Conservation (phyloP, 1,140 invertebrate species). For the Chlorops oryzae region DNA sequence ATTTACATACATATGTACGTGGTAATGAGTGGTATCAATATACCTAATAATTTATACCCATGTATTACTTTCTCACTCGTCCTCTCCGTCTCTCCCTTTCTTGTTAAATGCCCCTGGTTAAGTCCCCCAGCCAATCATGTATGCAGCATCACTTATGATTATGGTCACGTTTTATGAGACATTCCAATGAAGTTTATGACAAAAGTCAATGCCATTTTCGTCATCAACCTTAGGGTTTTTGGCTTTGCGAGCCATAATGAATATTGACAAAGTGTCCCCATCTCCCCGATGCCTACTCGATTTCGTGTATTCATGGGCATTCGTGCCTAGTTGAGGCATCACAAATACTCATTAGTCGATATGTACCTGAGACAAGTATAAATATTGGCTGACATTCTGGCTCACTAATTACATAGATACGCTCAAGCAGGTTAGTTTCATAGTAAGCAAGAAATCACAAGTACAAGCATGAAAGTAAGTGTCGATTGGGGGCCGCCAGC, state of each 20-base stretch:
- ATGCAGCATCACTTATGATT: constrained; percentile 42
- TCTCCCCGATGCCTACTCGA: too few relatives aligned
- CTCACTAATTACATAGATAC: too few relatives aligned
- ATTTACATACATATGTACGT: constrained; percentile 7
- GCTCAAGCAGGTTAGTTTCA: too few relatives aligned
- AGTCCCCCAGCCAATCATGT: constrained; percentile 12
- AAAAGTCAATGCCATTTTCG: constrained; percentile 9
- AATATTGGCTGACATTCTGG: too few relatives aligned
- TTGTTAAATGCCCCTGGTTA: neutral
- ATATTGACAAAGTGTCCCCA: constrained; percentile 46
- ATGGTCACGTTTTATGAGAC: constrained; percentile 46
- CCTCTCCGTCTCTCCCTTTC: neutral
- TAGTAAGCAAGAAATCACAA: too few relatives aligned
- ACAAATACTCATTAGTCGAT: too few relatives aligned
- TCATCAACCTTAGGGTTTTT: neutral
- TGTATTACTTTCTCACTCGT: constrained; percentile 7
- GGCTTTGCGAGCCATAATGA: constrained; percentile 29
- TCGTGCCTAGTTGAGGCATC: too few relatives aligned
- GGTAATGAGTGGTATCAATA: constrained; percentile 7
- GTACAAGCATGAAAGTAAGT: too few relatives aligned
- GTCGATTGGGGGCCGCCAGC: too few relatives aligned
- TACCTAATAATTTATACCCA: constrained; percentile 43
- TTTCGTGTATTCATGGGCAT: too few relatives aligned
- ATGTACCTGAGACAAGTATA: too few relatives aligned
- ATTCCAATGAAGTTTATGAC: constrained; percentile 39